Evolutionary conservation across 2,888 invertebrate species (phyloP), one percentile per base, ranked within the genome.

Genomic region (Folsomia candida): DNA sequence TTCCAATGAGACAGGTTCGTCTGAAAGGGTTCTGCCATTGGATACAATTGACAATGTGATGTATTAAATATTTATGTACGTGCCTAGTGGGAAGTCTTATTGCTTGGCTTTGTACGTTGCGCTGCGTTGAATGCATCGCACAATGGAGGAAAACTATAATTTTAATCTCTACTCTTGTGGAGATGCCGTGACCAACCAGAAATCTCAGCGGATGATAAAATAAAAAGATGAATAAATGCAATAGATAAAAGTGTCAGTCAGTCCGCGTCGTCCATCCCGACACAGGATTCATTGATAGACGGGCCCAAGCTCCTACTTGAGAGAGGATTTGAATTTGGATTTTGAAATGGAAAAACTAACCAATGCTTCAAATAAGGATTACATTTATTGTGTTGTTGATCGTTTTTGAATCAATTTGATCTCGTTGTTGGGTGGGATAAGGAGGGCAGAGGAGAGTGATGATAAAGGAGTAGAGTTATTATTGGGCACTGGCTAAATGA

Each of bases 351-450:
- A 37, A 37, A 37, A 28, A 62, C 51, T 2, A 47, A 24, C 51
- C 47, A 22, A 51, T 24, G 51, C 25, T 9, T 57, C 9, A 57
- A 22, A 57, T 57, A n/a, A 57, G 27, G 62, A 62, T 62, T 37
- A 37, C 37, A 37, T 37, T 37, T 9, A 37, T 37, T 37, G 14
- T 37, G 37, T 37, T 9, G 37, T 14, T 14, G 37, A 57, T 20
- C 57, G 57, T 57, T 57, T 57, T 57, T 57, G 57, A 20, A 20
- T n/a, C 57, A 6, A n/a, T 20, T n/a, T 57, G 57, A 57, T 37
- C 6, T n/a, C n/a, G n/a, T n/a, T 37, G 14, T 37, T 37, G 14
- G 37, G 37, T 37, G n/a, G n/a, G n/a, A n/a, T n/a, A n/a, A n/a
- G n/a, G n/a, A n/a, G n/a, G n/a, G n/a, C n/a, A n/a, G n/a, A n/a